Conservation (phyloP, 1,140 invertebrate genomes). For the Archivesica marissinica region DNA sequence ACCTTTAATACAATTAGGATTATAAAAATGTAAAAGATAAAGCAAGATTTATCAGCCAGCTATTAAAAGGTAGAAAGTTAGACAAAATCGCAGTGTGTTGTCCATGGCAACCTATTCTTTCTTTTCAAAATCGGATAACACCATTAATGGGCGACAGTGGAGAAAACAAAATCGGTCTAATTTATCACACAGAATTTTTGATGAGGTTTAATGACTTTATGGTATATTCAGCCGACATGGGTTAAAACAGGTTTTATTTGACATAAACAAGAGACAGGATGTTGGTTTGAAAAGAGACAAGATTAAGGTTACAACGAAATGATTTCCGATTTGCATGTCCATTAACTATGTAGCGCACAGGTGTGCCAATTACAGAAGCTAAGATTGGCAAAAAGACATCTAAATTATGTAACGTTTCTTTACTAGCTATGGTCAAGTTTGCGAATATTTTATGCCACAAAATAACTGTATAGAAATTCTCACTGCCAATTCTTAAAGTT, state of each 20-base stretch:
- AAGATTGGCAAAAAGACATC: neutral
- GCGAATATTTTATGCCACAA: neutral
- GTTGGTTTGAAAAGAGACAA: neutral
- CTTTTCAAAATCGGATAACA: constrained; percentile 67
- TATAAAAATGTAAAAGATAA: constrained; percentile 81
- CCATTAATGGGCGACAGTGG: constrained; percentile 60
- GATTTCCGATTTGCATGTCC: constrained; percentile 14
- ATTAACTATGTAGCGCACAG: neutral
- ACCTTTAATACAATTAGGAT: constrained; percentile 71
- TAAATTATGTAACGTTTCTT: neutral
- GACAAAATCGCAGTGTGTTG: constrained; percentile 74
- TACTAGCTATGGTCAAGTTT: neutral
- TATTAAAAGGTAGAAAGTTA: constrained; percentile 77
- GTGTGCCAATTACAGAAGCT: neutral
- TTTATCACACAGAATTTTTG: constrained; percentile 50
- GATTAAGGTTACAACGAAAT: constrained; percentile 4
- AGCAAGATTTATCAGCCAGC: constrained; percentile 71
- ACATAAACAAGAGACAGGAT: constrained; percentile 45
- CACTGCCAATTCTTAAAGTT: neutral
- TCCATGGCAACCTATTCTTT: constrained; percentile 70
- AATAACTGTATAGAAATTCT: neutral
- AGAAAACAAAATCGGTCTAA: constrained; percentile 23
- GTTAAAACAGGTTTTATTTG: constrained; percentile 42
- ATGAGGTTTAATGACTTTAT: constrained; percentile 59
- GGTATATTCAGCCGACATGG: constrained; percentile 40